These are phyloP conservation scores for Tragelaphus scriptus DNA, from an alignment of 2,113 vertebrate genomes.

Conservation along the genomic window DNA sequence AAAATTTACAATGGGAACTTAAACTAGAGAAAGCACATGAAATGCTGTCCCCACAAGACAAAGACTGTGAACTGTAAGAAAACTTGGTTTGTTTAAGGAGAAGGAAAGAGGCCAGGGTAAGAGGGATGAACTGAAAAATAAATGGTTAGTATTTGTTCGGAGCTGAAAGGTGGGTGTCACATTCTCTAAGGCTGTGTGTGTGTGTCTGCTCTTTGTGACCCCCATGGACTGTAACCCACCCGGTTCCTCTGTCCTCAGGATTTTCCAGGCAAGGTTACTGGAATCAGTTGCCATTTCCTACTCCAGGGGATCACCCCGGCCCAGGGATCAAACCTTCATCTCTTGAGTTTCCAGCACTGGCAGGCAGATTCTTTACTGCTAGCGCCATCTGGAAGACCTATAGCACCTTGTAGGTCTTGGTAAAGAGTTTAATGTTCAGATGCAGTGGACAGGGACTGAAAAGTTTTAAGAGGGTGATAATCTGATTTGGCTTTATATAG, in stretches of 20 bases:
- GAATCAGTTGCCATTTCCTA: not conserved
- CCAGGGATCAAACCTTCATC: not conserved
- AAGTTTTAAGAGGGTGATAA: not conserved
- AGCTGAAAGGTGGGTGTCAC: not conserved
- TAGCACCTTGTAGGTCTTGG: not conserved
- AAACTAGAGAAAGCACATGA: not conserved
- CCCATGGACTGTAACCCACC: not conserved
- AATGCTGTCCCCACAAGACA: not conserved
- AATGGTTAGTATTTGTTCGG: not conserved
- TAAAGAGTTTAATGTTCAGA: not conserved
- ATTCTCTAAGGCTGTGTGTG: not conserved
- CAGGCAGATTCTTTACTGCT: not conserved
- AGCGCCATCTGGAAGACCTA: not conserved
- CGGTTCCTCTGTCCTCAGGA: not conserved
- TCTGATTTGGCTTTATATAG: not conserved
- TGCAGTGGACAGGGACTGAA: not conserved
- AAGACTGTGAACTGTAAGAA: not conserved
- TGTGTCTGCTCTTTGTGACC: not conserved
- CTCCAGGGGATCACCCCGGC: fast-evolving
- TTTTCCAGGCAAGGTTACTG: not conserved
- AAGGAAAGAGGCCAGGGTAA: not conserved
- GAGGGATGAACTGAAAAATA: not conserved
- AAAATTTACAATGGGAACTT: not conserved
- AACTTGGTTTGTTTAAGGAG: not conserved
- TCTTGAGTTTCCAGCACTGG: fast-evolving